Percentiles rank a stretch among this genome's conserved stretches.
phyloP scores from a whole-genome alignment of 1,140 invertebrate genomes.

The Scaptomyza montana region DNA sequence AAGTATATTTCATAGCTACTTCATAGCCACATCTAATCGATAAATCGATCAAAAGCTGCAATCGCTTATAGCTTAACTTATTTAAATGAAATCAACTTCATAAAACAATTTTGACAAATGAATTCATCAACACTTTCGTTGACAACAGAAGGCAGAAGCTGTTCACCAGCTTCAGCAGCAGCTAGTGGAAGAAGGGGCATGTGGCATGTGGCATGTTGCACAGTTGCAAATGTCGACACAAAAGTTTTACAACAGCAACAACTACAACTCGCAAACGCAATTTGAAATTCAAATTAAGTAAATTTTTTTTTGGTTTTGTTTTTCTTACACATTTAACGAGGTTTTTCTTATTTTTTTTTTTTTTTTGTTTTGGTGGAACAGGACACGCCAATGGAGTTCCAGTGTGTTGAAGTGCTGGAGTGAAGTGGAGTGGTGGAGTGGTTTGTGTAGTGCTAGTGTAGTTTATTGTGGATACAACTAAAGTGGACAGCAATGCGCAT shows the following conservation, averaged over 20 bases:
- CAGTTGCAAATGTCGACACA: slow-evolving; percentile 48
- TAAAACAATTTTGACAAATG: slow-evolving; percentile 80
- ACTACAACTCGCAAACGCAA: slow-evolving; percentile 50
- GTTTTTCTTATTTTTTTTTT: too few relatives aligned
- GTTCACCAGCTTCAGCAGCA: neutral
- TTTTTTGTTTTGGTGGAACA: slow-evolving; percentile 41
- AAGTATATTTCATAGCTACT: too few relatives aligned
- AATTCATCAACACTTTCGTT: slow-evolving; percentile 80
- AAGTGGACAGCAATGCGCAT: slow-evolving; percentile 35
- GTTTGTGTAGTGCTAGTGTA: slow-evolving; percentile 7
- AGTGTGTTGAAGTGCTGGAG: slow-evolving; percentile 9
- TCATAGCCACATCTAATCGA: too few relatives aligned
- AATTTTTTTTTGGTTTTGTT: slow-evolving; percentile 9
- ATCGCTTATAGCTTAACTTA: slow-evolving; percentile 14
- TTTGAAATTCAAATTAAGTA: slow-evolving; percentile 74
- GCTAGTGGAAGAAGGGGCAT: too few relatives aligned
- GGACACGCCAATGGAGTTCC: slow-evolving; percentile 26
- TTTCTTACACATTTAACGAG: slow-evolving; percentile 61
- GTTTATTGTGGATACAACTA: slow-evolving; percentile 20
- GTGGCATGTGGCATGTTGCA: slow-evolving; percentile 29
- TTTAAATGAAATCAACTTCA: slow-evolving; percentile 54
- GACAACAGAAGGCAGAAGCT: slow-evolving; percentile 42
- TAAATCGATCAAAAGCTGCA: neutral
- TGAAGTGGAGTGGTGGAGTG: slow-evolving; percentile 7
- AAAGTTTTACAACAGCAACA: slow-evolving; percentile 35